phyloP scores from a whole-genome alignment of 23 tunicate species.

The Clavelina lepadiformis region DNA sequence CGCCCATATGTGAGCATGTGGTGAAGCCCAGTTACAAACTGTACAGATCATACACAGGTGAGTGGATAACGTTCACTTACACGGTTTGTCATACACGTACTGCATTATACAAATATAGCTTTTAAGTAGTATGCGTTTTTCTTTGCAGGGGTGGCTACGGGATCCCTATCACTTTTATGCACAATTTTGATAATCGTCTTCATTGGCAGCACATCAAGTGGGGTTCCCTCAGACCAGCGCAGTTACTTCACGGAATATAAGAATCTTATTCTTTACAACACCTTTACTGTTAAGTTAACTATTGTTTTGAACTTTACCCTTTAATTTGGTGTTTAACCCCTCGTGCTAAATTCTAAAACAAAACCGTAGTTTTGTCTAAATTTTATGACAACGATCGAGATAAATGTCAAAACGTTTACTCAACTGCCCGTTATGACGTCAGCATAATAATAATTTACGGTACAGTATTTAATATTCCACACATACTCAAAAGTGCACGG shows the following conservation, averaged over 20 bases:
- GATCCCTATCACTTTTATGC: slow-evolving; percentile 24
- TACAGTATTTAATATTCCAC: too few species aligned
- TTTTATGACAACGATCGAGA: too few species aligned
- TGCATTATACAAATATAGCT: background rate
- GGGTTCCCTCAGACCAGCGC: background rate
- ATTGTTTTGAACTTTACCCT: too few species aligned
- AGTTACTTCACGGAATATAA: slow-evolving; percentile 20
- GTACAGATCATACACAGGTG: slow-evolving; percentile 73
- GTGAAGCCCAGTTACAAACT: slow-evolving; percentile 67
- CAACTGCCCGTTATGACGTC: too few species aligned
- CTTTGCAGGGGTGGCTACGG: slow-evolving; percentile 37
- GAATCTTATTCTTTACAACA: slow-evolving; percentile 23
- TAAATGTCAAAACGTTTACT: too few species aligned
- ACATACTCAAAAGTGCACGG: too few species aligned
- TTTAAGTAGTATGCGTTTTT: background rate
- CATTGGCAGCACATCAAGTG: slow-evolving; percentile 8
- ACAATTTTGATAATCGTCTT: slow-evolving; percentile 47
- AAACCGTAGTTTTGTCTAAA: too few species aligned
- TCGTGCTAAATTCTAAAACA: too few species aligned
- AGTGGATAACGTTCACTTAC: too few species aligned
- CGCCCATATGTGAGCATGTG: slow-evolving; percentile 26
- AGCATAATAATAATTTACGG: too few species aligned
- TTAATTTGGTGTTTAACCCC: too few species aligned
- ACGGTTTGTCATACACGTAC: background rate
- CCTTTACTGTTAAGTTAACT: slow-evolving; percentile 46